Percentiles rank a stretch among this genome's conserved stretches.
Conservation (phyloP, 1,140 invertebrate species). For the Leguminivora glycinivorella region DNA sequence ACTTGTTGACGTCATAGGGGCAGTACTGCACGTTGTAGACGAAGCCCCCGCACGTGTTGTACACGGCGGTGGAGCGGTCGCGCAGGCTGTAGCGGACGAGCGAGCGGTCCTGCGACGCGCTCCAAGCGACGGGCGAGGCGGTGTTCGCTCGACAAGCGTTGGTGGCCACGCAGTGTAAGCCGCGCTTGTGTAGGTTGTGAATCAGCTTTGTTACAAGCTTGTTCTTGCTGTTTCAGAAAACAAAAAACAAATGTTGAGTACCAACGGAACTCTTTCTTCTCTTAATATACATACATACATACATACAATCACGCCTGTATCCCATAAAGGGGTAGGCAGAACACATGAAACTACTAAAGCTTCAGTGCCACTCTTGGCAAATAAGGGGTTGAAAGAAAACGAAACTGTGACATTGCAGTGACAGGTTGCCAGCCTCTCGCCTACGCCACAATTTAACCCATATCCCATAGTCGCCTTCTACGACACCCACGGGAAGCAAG, state of each 20-base stretch:
- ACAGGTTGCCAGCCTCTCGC: too few relatives aligned
- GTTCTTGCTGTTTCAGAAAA: conserved; percentile 50
- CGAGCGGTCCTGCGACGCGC: conserved; percentile 82
- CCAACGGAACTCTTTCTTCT: too few relatives aligned
- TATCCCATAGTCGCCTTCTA: too few relatives aligned
- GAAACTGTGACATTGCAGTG: too few relatives aligned
- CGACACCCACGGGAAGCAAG: too few relatives aligned
- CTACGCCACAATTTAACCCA: too few relatives aligned
- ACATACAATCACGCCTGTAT: too few relatives aligned
- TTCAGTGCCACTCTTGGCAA: too few relatives aligned
- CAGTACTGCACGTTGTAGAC: conserved; percentile 83
- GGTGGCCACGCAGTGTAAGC: conserved; percentile 50
- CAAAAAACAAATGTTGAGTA: background rate
- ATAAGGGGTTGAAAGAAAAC: too few relatives aligned
- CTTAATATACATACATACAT: too few relatives aligned
- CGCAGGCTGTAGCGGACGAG: conserved; percentile 80
- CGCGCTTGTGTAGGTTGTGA: conserved; percentile 53
- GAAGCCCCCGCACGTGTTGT: conserved; percentile 83
- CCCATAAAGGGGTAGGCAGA: too few relatives aligned
- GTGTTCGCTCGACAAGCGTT: conserved; percentile 55
- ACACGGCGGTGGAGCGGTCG: conserved; percentile 64
- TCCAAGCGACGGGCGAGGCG: conserved; percentile 76
- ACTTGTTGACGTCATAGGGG: conserved; percentile 85
- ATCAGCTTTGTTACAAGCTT: conserved; percentile 55
- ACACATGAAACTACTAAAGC: too few relatives aligned